Evolutionary conservation across 2,113 vertebrate species (phyloP), one percentile per base, ranked within the genome.

Genomic region (Lepus europaeus): DNA sequence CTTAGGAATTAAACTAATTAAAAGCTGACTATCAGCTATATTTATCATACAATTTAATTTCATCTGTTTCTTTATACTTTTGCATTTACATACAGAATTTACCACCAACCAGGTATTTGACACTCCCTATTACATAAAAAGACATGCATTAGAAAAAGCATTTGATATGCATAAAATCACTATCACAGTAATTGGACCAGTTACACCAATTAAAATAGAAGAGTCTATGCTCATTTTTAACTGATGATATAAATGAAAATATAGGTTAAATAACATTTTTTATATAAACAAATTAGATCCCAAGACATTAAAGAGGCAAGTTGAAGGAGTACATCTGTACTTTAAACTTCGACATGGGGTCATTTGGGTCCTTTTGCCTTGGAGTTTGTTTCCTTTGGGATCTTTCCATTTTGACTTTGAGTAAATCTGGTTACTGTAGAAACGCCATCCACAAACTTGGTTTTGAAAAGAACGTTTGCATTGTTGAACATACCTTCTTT

Each of bases 401-500:
- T 74, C 2, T 98, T 98, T 36, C 92, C 94, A 2, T 73, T 98
- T 94, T 98, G 98, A 87, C 76, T 97, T 78, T 99, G 99, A 0
- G 97, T 81, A 0, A 98, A 98, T 91, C 99, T 98, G 3, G 98
- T n/a, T 66, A 99, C 98, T 0, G 98, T 98, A 69, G 99, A 99
- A 93, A 99, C 98, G 49, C 99, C 99, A 74, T 99, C 99, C 56
- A 99, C 97, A 97, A 99, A 99, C 97, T 98, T 99, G 0, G 99
- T 99, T 98, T 98, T 99, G 97, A 99, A 99, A 61, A 99, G 99
- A 87, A 99, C 99, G 2, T 99, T 99, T 88, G 99, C 99, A 0
- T 99, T 99, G 98, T 98, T 99, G 98, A 99, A 99, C 99, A 99
- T 99, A 84, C 99, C 99, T n/a, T 99, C 99, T 97, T 99, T 99